phyloP scores from a whole-genome alignment of 1,140 invertebrate species.

The Drosophila arawakana region DNA sequence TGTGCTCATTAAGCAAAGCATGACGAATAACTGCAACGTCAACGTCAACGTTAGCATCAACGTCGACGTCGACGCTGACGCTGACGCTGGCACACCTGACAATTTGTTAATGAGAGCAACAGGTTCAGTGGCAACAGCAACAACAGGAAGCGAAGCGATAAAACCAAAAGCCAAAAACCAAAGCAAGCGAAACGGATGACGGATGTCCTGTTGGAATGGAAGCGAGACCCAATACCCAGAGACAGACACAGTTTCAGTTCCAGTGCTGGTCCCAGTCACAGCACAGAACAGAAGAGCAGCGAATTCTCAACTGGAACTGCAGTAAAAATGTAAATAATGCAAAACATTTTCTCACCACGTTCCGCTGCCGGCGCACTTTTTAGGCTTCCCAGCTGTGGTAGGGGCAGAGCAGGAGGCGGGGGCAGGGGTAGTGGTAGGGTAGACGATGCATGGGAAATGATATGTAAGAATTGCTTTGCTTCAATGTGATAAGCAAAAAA shows the following conservation, averaged over 20 bases:
- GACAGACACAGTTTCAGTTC: no score
- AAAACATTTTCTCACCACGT: conserved; percentile 82
- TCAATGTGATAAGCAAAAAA: conserved; percentile 42
- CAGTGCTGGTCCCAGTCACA: neutral
- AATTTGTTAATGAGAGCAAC: conserved; percentile 83
- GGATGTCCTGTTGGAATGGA: conserved; percentile 4
- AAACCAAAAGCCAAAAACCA: conserved; percentile 62
- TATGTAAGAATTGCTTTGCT: conserved; percentile 58
- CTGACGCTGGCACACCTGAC: conserved; percentile 67
- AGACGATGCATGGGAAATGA: conserved; percentile 79
- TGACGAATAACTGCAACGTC: conserved; percentile 73
- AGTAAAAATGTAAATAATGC: conserved; percentile 80
- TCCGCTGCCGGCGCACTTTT: conserved; percentile 73
- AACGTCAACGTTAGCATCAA: conserved; percentile 32
- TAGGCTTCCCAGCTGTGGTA: conserved; percentile 62
- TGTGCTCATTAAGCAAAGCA: conserved; percentile 75
- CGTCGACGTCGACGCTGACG: conserved; percentile 30
- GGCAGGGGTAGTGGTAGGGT: conserved; percentile 74
- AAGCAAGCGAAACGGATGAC: conserved; percentile 75
- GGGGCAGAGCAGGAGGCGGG: conserved; percentile 26
- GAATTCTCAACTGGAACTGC: conserved; percentile 13
- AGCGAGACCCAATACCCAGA: conserved; percentile 6
- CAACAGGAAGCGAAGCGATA: conserved; percentile 78
- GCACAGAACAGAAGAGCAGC: conserved; percentile 13
- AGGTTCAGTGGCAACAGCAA: conserved; percentile 44